These are phyloP conservation scores for Micrasema longulum DNA, from an alignment of 1,140 invertebrate species.

Conservation along the genomic window DNA sequence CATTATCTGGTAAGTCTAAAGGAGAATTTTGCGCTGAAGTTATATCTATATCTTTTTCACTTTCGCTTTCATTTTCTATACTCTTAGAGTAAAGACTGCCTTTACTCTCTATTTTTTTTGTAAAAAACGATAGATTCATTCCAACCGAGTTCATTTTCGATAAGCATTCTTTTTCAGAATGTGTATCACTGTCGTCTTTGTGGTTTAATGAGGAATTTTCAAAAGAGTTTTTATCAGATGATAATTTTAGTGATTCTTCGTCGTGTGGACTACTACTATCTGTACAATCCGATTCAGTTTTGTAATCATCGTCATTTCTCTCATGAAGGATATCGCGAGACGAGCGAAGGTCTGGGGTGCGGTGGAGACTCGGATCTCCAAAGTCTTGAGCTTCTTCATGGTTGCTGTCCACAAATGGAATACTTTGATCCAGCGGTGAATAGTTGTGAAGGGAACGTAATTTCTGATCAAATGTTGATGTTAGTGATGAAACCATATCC, in stretches of 20 bases:
- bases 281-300: conserved; percentile 44
- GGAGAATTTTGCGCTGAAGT: conserved; percentile 59
- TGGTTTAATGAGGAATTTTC: conserved; percentile 21
- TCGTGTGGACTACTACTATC: conserved; percentile 34
- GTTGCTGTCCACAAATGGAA: conserved; percentile 66
- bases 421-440: conserved; percentile 66
- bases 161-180: conserved; percentile 14
- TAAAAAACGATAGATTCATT: conserved; percentile 19
- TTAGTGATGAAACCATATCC: conserved; percentile 75
- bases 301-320: conserved; percentile 41
- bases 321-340: conserved; percentile 15
- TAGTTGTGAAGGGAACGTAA: conserved; percentile 68
- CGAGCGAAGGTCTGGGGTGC: conserved; percentile 37
- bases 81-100: conserved; percentile 37
- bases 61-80: conserved; percentile 49
- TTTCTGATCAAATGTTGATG: conserved; percentile 77
- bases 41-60: conserved; percentile 61
- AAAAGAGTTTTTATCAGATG: conserved; percentile 31
- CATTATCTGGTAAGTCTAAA: conserved; percentile 58
- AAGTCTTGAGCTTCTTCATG: conserved; percentile 60
- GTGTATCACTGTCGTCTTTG: conserved; percentile 28
- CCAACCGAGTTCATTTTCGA: conserved; percentile 7
- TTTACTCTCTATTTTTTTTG: conserved; percentile 18
- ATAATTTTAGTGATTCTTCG: conserved; percentile 41
- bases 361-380: conserved; percentile 51